Evolutionary conservation across 2,888 invertebrate species (phyloP).

Genomic region (Sminthurides aquaticus): DNA sequence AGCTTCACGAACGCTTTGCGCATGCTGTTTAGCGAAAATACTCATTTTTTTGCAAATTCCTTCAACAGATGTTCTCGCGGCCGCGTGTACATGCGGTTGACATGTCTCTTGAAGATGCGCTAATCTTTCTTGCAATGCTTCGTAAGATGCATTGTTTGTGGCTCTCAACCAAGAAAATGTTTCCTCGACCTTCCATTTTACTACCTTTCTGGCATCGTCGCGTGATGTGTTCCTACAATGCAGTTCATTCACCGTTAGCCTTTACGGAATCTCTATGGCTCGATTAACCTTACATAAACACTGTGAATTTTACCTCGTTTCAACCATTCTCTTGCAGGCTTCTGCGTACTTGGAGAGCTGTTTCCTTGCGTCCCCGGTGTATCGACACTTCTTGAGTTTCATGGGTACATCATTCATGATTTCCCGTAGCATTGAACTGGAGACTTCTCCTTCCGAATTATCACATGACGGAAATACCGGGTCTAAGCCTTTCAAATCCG

Average conservation of each 20-base stretch:
- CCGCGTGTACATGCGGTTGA: constrained; percentile 90
- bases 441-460: constrained; percentile 69
- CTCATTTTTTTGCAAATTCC: constrained; percentile 91
- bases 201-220: constrained; percentile 86
- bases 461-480: constrained; percentile 86
- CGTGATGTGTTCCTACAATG: constrained; percentile 65
- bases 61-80: constrained; percentile 89
- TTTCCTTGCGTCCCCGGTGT: constrained; percentile 89
- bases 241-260: constrained; percentile 1
- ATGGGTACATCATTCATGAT: constrained; percentile 98
- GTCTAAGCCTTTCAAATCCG: constrained; percentile 74
- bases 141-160: constrained; percentile 87
- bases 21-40: constrained; percentile 82
- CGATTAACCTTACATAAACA: neutral
- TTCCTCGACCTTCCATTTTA: constrained; percentile 97
- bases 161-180: constrained; percentile 91
- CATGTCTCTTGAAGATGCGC: constrained; percentile 76
- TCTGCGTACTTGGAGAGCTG: constrained; percentile 89
- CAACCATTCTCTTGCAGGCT: constrained; percentile 93
- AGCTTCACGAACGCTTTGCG: constrained; percentile 80
- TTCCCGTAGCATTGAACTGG: constrained; percentile 90
- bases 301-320: constrained; percentile 55
- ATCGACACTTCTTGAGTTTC: constrained; percentile 88
- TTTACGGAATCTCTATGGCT: neutral
- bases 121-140: constrained; percentile 81